These are phyloP conservation scores for Bembecia ichneumoniformis DNA, from an alignment of 2,888 invertebrate species.

Conservation along the genomic window DNA sequence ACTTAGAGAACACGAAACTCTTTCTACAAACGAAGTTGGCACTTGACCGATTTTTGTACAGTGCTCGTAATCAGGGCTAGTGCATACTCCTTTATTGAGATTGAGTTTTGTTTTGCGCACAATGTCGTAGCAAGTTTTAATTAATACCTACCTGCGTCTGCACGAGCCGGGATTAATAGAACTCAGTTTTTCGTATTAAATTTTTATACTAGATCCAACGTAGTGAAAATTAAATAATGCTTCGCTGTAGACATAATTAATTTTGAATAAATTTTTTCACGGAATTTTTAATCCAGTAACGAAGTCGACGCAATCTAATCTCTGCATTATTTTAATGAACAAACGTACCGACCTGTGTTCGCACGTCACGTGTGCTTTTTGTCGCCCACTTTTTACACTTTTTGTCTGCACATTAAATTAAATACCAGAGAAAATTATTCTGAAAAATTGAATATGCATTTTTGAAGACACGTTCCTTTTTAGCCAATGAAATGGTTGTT, in stretches of 20 bases:
- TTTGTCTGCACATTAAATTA: too few species aligned
- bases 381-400: too few species aligned
- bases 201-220: background rate
- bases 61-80: constrained; percentile 15
- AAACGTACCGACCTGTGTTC: too few species aligned
- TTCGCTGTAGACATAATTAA: background rate
- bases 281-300: background rate
- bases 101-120: constrained; percentile 22
- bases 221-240: background rate
- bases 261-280: background rate
- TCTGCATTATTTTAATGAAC: too few species aligned
- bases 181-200: constrained; percentile 5
- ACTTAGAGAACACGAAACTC: background rate
- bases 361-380: too few species aligned
- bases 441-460: too few species aligned
- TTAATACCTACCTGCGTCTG: constrained; percentile 20
- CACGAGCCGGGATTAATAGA: constrained; percentile 11
- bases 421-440: too few species aligned
- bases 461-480: too few species aligned
- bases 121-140: constrained; percentile 30
- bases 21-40: background rate
- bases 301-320: background rate
- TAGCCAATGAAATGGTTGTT: too few species aligned
- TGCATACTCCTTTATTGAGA: constrained; percentile 12
- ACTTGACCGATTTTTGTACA: constrained; percentile 8